Evolutionary conservation across 2,797 vertebrate genomes (phyloP), one percentile per base, ranked within the genome.

Genomic region (Poeciliopsis presidionis): DNA sequence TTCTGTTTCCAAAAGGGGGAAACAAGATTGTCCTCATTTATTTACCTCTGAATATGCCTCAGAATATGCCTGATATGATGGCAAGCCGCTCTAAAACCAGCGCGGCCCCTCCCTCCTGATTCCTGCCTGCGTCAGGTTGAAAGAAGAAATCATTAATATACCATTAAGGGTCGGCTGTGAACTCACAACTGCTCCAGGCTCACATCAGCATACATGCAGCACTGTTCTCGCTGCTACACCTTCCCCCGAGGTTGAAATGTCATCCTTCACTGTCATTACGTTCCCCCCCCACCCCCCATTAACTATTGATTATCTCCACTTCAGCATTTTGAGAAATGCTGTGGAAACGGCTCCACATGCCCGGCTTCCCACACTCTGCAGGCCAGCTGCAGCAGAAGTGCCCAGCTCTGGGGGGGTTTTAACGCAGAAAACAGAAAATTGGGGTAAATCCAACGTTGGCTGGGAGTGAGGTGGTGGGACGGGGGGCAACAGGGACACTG

Each of bases 231-330:
- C 81, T 77, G 83, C 88, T 84, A 84, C 87, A 89, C 92, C 87
- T 90, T 89, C 84, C 87, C 91, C 12, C 25, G 77, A 84, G 89
- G 93, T 91, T 91, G 76, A 90, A 92, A 89, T 92, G 91, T 85
- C 90, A 89, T 89, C 84, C 82, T 87, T 90, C 89, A 91, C 88
- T 93, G 91, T 91, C 91, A 93, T 90, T 91, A 88, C 89, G 87
- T 89, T 87, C 88, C 89, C 86, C 86, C 86, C 85, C 85, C 83
- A n/a, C 86, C 86, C 86, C 85, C 92, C 92, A 95, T 95, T 95
- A 95, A 93, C 89, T 94, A 95, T 95, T 95, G 93, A 95, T 95
- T 90, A 93, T 89, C 80, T 90, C 82, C 90, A 88, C 89, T 92
- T 89, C 87, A 91, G 88, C 87, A 79, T 91, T 92, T 90, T 41